These are phyloP conservation scores for Eupleurogrammus muticus DNA, from an alignment of 2,797 vertebrate species.

Conservation along the genomic window DNA sequence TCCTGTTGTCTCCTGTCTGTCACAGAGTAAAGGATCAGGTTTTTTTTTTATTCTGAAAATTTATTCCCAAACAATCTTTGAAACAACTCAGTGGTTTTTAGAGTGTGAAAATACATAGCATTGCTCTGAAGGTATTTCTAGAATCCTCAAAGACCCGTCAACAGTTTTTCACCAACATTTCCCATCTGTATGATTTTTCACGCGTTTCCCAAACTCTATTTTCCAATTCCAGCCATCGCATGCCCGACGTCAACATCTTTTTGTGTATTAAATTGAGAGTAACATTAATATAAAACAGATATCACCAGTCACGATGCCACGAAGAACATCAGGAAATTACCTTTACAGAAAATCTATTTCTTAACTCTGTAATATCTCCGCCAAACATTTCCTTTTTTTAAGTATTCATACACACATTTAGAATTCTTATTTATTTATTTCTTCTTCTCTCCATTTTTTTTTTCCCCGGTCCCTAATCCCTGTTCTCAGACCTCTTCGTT, in stretches of 20 bases:
- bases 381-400: not conserved
- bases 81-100: constrained; percentile 10
- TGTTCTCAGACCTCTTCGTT: constrained; percentile 35
- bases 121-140: constrained; percentile 7
- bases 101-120: constrained; percentile 12
- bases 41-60: not conserved
- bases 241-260: not conserved
- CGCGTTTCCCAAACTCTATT: not conserved
- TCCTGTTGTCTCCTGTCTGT: not conserved
- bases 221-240: too few relatives aligned
- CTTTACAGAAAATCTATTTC: not conserved
- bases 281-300: not conserved
- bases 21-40: not conserved
- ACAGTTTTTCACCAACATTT: not conserved
- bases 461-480: constrained; percentile 21
- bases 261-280: not conserved
- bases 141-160: constrained; percentile 6
- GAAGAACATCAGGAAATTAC: not conserved
- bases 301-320: too few relatives aligned
- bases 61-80: constrained; percentile 3
- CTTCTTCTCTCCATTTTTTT: constrained; percentile 21
- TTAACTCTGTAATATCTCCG: not conserved
- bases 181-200: not conserved
- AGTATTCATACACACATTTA: not conserved
- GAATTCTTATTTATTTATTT: not conserved